phyloP scores from a whole-genome alignment of 2,113 vertebrate species.

The Sterrhoptilus dennistouni region DNA sequence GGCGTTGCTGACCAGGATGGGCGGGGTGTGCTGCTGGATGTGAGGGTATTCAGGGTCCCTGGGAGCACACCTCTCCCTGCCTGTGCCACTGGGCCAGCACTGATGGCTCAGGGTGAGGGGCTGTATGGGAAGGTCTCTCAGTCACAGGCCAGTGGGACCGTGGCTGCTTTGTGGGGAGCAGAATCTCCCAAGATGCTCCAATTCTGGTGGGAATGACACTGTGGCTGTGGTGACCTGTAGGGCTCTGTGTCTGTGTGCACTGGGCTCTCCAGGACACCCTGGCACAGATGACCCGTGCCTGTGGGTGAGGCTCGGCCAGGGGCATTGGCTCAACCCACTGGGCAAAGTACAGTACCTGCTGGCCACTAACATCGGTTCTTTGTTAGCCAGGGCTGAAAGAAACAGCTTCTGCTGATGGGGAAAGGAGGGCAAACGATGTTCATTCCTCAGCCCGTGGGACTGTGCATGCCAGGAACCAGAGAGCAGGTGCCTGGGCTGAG shows the following conservation, averaged over 20 bases:
- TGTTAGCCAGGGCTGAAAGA: not conserved
- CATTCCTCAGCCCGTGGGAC: not conserved
- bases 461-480: fast-evolving
- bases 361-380: no score
- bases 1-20: not conserved
- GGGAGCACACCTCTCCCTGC: not conserved
- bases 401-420: not conserved
- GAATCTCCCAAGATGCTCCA: not conserved
- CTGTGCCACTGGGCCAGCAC: not conserved
- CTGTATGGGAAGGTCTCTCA: not conserved
- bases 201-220: fast-evolving
- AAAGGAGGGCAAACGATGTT: fast-evolving
- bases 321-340: fast-evolving
- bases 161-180: not conserved
- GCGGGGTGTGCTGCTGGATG: fast-evolving
- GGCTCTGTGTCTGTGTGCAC: fast-evolving
- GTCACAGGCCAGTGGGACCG: fast-evolving
- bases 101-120: fast-evolving
- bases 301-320: fast-evolving
- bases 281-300: fast-evolving
- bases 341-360: fast-evolving
- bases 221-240: not conserved
- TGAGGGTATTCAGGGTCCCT: fast-evolving
- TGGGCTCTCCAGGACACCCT: not conserved
- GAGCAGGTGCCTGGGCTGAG: no score